Conservation (phyloP, 2,797 vertebrate species). For the Natrix natrix region DNA sequence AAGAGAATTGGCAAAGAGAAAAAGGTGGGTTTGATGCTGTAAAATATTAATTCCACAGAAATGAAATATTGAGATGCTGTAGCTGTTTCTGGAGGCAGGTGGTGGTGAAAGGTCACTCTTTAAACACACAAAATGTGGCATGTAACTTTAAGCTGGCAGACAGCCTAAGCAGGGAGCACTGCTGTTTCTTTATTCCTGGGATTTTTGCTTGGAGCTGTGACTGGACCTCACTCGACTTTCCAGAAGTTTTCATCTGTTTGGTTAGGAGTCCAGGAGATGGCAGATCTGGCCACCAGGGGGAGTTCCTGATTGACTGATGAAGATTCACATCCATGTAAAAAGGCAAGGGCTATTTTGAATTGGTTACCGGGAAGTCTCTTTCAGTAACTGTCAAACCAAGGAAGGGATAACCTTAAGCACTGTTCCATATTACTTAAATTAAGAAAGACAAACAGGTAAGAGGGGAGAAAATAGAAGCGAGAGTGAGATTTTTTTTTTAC, state of each 20-base stretch:
- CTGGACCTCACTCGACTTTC: neutral
- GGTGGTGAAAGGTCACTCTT: constrained; percentile 32
- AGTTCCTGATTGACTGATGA: constrained; percentile 58
- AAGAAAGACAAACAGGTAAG: neutral
- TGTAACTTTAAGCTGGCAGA: constrained; percentile 18
- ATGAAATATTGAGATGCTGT: constrained; percentile 50
- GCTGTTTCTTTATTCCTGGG: constrained; percentile 5
- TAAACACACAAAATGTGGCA: constrained; percentile 37
- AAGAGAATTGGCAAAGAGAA: constrained; percentile 2
- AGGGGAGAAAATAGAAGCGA: neutral
- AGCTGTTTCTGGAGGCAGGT: constrained; percentile 42
- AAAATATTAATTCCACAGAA: constrained; percentile 44
- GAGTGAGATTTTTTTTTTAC: neutral
- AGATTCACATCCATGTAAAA: constrained; percentile 25
- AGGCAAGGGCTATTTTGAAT: constrained; percentile 46
- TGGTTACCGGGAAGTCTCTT: constrained; percentile 33
- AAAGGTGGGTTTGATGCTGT: constrained; percentile 41
- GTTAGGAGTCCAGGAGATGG: neutral
- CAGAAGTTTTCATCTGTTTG: neutral
- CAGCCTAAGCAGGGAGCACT: neutral
- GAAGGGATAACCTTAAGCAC: neutral
- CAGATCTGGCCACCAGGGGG: constrained; percentile 68
- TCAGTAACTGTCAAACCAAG: constrained; percentile 10
- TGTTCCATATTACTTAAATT: neutral
- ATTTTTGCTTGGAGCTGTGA: neutral